Evolutionary conservation across 2,888 invertebrate genomes (phyloP), one percentile per base, ranked within the genome.

Genomic region (Epirrita christyi): DNA sequence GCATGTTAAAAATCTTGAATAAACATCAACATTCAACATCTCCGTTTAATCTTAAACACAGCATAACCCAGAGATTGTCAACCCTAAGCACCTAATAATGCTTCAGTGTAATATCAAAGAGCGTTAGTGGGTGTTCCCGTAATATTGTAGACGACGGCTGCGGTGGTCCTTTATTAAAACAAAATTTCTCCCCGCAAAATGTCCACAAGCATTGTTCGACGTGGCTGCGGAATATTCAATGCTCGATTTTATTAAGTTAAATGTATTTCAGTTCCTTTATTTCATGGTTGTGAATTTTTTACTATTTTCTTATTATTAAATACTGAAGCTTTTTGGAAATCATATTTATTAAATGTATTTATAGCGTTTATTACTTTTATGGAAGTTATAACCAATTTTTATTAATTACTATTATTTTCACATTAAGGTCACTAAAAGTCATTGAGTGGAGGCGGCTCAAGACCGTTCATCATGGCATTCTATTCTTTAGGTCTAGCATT

Each of bases 141-240:
- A 88, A 88, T 89, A 87, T 85, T 70, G 68, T 80, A 80, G 80
- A 86, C 85, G 84, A 84, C 88, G 86, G 87, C 88, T 87, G 90
- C 75, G 76, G 78, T 75, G 80, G 74, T 81, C 88, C 85, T 90
- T 90, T 90, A 90, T 91, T 90, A 90, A 90, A 91, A 89, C 89
- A 87, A 87, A 89, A 89, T 89, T 86, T 88, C 83, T 78, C 75
- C 76, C 89, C 90, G 64, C 89, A 86, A 84, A 88, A 82, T 78
- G 83, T 83, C 86, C 88, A 77, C 87, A 84, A 82, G 70, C 79
- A 74, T 69, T 76, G 78, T 77, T 68, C 75, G 75, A 75, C 73
- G 70, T 67, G 61, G 62, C 68, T 65, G 59, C 59, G 62, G 70
- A 66, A 67, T 68, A 67, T 68, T 67, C 67, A 66, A 68, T 64